A percentile compares a stretch with the other conserved stretches of the same genome.
phyloP scores from a whole-genome alignment of 2,797 vertebrate genomes.

The Syncerus caffer region DNA sequence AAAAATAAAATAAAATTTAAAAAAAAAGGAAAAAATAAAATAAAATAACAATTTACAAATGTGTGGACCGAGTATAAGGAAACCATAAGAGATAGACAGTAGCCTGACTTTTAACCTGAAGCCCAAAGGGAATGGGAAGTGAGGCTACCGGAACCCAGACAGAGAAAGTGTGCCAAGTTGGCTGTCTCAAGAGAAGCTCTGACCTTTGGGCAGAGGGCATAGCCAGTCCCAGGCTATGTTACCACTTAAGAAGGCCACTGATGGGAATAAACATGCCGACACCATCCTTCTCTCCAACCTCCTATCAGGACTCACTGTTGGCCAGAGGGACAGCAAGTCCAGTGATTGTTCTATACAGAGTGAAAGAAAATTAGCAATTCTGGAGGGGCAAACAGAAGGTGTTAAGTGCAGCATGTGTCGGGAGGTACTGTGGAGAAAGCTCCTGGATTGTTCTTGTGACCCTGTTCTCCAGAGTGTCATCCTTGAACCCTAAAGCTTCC shows the following conservation, averaged over 20 bases:
- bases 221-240: not conserved
- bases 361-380: not conserved
- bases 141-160: not conserved
- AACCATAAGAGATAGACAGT: not conserved
- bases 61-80: not conserved
- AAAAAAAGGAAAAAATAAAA: no score
- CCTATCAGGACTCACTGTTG: not conserved
- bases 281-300: not conserved
- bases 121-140: not conserved
- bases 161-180: not conserved
- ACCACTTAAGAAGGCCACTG: not conserved
- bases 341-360: not conserved
- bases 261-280: not conserved
- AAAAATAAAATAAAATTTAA: no score
- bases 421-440: not conserved
- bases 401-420: no score
- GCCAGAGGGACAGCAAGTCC: not conserved
- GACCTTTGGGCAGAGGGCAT: not conserved
- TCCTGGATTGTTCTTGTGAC: not conserved
- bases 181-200: not conserved
- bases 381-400: not conserved
- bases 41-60: constrained; percentile 37
- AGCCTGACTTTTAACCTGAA: not conserved
- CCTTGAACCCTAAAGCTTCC: not conserved
- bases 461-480: not conserved